Base-by-base conservation (phyloP, 2,888 invertebrate genomes). In the Cheilosia urbana region DNA sequence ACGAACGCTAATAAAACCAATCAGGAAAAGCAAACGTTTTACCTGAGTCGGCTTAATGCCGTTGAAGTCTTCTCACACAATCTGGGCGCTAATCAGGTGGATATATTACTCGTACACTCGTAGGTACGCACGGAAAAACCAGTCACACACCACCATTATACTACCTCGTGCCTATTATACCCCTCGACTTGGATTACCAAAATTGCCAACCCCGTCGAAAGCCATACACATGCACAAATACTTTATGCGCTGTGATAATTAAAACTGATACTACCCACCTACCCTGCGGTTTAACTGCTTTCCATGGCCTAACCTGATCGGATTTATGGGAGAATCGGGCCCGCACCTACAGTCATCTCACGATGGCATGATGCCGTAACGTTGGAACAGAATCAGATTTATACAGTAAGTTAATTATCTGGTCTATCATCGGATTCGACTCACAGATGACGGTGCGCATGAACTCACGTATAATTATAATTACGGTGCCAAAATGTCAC, bases 391-490 rank as follows among this genome's bases (percentile, higher is more conserved):
- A 30, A 21, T 51, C 69, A 69, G 77, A 69, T 79, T 78, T 63
- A 78, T 83, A 79, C 53, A 73, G 68, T 60, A 65, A 83, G 83
- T 69, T 83, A 83, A 83, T 83, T 83, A 79, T 79, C 72, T 73
- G 69, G 66, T 73, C 79, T 69, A 78, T 83, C 72, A 76, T 65
- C 68, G 68, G 73, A 83, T 78, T 69, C 57, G 47, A 42, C 60
- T 66, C 66, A 37, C 66, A 72, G 47, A 66, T 60, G 53, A 40
- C 19, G 57, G 58, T 80, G 53, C 47, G 80, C 58, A 34, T 63
- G 49, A 84, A 65, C 68, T 79, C 79, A 69, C 83, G 63, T 75
- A 75, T 69, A 79, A 79, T 79, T 75, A 75, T 69, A 79, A 79
- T 79, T 75, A 75, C 57, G 57, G 17, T 63, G 65, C 40, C 51